Evolutionary conservation across 1,140 invertebrate genomes (phyloP), one percentile per base, ranked within the genome.

Genomic region (Aradophagus sp.): DNA sequence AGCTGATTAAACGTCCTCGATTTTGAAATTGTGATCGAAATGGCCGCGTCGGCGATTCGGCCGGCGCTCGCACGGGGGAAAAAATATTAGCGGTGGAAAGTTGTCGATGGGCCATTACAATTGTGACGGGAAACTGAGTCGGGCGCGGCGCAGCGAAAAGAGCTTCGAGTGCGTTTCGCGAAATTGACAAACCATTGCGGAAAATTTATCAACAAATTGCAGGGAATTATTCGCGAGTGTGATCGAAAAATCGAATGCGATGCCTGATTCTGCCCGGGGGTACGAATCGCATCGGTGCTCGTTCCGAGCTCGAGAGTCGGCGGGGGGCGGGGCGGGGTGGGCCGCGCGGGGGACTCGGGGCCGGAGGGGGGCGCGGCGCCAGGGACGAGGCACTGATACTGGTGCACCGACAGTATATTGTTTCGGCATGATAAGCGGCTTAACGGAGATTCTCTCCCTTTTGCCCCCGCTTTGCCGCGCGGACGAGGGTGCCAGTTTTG

Each of bases 341-440:
- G 8, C 39, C 20, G 56, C 56, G 23, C 2, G 27, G 10, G 10
- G 27, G 2, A n/a, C 3, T 2, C 27, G 11, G 11, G 11, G 2
- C 10, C 6, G 6, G 27, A 2, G 27, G 27, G 13, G 17, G 1
- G 44, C 17, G 19, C 10, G 31, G 35, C 19, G 5, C 32, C 38
- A 17, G 77, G 56, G 77, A 76, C 61, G 72, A 72, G 76, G 73
- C 75, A 84, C 78, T 83, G 84, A 85, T 85, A 84, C 83, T 84
- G 83, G 81, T 85, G 82, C 83, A 86, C 82, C 83, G 75, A 84
- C 80, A 84, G 80, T 84, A 82, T 84, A 85, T 86, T 85, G 84
- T 85, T 86, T 85, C 82, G 83, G 82, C 81, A 84, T 84, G 84
- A 86, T 86, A 86, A 86, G 84, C 84, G 81, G 83, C 84, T 86